Percentiles rank a stretch among this genome's conserved stretches.
Conservation (phyloP, 1,140 invertebrate species). For the Samia ricini region DNA sequence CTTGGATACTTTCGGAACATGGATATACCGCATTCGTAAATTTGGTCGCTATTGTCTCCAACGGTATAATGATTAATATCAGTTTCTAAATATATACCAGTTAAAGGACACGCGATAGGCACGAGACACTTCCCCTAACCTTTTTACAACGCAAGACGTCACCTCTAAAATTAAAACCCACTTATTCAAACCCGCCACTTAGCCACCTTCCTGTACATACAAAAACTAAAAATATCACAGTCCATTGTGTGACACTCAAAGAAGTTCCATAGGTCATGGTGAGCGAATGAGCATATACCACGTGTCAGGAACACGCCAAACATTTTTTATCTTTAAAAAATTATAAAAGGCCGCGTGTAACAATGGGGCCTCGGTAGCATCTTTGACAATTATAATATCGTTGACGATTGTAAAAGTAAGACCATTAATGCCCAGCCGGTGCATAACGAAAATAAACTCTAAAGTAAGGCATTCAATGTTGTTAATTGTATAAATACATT, state of each 20-base stretch:
- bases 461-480: constrained; percentile 36
- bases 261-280: constrained; percentile 75
- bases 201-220: constrained; percentile 70
- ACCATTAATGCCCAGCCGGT: constrained; percentile 40
- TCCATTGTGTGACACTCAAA: constrained; percentile 74
- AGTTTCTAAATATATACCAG: constrained; percentile 7
- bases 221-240: constrained; percentile 75
- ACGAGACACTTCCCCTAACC: constrained; percentile 70
- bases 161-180: constrained; percentile 75
- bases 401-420: constrained; percentile 32
- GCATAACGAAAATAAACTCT: constrained; percentile 47
- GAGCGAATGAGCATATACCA: constrained; percentile 59
- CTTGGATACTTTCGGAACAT: background rate
- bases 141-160: constrained; percentile 56
- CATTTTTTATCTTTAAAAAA: constrained; percentile 76
- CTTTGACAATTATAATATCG: constrained; percentile 77
- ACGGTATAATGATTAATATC: background rate
- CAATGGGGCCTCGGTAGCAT: constrained; percentile 74
- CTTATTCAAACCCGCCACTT: constrained; percentile 75
- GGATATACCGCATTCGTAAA: constrained; percentile 4
- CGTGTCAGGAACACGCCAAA: constrained; percentile 76
- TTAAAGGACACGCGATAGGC: constrained; percentile 65
- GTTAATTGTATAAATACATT: constrained; percentile 36
- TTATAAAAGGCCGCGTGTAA: constrained; percentile 70
- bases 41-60: background rate